Evolutionary conservation across 1,140 invertebrate species (phyloP).

Genomic region (Coenobita brevimanus): DNA sequence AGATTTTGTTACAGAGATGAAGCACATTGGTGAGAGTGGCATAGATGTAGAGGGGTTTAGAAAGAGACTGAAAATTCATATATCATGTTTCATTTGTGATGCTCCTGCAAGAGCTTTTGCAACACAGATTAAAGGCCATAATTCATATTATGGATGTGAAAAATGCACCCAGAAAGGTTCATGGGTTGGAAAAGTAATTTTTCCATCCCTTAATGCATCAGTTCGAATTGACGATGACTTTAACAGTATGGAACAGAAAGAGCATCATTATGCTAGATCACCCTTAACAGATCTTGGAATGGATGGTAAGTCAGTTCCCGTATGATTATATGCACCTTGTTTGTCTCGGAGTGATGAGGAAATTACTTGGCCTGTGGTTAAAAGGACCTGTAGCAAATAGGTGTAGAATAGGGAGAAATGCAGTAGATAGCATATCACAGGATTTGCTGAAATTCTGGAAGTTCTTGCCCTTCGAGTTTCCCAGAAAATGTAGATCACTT

Average conservation of each 20-base stretch:
- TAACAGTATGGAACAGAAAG: not conserved
- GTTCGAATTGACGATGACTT: not conserved
- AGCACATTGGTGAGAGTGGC: not conserved
- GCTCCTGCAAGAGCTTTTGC: conserved; percentile 20
- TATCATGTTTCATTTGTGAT: conserved; percentile 22
- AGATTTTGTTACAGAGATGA: conserved; percentile 2
- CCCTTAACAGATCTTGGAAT: not conserved
- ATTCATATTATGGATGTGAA: too few species aligned
- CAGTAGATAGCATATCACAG: not conserved
- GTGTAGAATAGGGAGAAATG: conserved; percentile 9
- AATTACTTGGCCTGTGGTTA: not conserved
- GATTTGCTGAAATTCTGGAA: not conserved
- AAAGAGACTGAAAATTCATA: not conserved
- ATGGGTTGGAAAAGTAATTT: not conserved
- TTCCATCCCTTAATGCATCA: not conserved
- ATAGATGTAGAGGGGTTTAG: not conserved
- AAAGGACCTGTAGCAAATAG: conserved; percentile 1
- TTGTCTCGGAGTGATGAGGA: not conserved
- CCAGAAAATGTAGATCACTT: conserved; percentile 14
- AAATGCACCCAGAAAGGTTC: not conserved
- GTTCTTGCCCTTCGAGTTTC: not conserved
- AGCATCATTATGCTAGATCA: conserved; percentile 7
- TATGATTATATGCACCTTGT: conserved; percentile 9
- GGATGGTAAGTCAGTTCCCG: conserved; percentile 10
- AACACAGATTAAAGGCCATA: not conserved